Conservation (phyloP, 2,888 invertebrate species). For the Belgica antarctica region DNA sequence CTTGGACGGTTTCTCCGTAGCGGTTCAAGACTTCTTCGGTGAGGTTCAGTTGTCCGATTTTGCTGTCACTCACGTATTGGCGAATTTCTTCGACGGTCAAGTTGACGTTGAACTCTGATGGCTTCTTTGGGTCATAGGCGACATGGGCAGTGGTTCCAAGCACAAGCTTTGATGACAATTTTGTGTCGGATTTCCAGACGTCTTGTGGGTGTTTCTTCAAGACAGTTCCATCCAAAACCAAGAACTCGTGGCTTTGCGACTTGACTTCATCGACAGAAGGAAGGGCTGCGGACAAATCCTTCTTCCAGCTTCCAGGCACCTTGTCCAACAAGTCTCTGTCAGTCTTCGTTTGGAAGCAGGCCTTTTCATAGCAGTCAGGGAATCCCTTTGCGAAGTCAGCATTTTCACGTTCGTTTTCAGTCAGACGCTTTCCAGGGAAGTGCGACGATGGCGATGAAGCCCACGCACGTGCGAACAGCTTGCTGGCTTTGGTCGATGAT, state of each 20-base stretch:
- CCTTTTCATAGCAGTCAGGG: constrained; percentile 58
- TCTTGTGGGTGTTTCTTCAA: constrained; percentile 66
- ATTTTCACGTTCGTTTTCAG: constrained; percentile 63
- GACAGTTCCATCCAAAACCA: constrained; percentile 70
- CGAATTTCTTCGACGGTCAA: constrained; percentile 68
- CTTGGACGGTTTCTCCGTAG: constrained; percentile 68
- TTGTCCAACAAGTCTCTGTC: constrained; percentile 63
- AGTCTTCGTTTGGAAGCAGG: constrained; percentile 60
- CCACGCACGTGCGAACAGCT: constrained; percentile 75
- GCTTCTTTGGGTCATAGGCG: constrained; percentile 60
- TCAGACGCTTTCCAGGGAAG: constrained; percentile 65
- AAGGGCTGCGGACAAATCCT: constrained; percentile 58
- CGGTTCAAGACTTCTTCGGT: constrained; percentile 63
- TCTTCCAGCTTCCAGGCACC: constrained; percentile 71
- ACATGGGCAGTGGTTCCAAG: constrained; percentile 75
- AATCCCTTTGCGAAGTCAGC: constrained; percentile 58
- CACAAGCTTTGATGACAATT: constrained; percentile 57
- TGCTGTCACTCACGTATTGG: constrained; percentile 59
- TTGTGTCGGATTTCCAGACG: constrained; percentile 58
- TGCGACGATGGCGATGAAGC: constrained; percentile 73
- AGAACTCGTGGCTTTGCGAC: constrained; percentile 67
- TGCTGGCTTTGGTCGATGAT: constrained; percentile 61
- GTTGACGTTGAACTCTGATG: constrained; percentile 61
- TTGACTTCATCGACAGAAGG: constrained; percentile 59
- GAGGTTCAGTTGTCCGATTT: constrained; percentile 63